phyloP scores from a whole-genome alignment of 2,797 vertebrate species.

The Melanotaenia parkinsoni region DNA sequence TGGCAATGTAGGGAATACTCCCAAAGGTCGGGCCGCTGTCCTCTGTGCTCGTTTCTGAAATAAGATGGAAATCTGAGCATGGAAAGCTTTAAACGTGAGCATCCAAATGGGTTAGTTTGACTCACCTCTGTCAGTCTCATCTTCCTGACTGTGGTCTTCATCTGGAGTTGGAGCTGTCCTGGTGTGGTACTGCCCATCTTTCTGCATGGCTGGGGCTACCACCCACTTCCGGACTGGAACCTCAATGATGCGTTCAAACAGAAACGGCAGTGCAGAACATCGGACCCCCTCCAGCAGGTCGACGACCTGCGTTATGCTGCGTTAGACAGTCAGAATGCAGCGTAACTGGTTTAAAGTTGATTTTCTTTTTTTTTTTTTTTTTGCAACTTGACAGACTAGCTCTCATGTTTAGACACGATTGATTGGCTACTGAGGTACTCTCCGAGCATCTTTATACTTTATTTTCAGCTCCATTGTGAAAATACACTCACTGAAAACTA shows the following conservation, averaged over 20 bases:
- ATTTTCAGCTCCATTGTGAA: no score
- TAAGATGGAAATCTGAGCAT: background rate
- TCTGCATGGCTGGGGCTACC: constrained; percentile 84
- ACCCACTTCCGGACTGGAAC: constrained; percentile 88
- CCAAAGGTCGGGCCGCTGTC: constrained; percentile 58
- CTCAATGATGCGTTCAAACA: constrained; percentile 89
- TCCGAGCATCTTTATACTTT: no score
- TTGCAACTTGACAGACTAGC: no score
- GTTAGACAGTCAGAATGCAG: background rate
- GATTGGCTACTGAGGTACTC: no score
- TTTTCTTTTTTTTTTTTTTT: background rate
- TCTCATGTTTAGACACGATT: no score
- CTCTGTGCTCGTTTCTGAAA: constrained; percentile 45
- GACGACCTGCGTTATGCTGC: constrained; percentile 91
- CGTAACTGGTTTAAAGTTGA: no score
- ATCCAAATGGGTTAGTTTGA: background rate
- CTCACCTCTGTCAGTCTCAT: constrained; percentile 66
- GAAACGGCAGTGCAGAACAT: constrained; percentile 79
- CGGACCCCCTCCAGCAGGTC: constrained; percentile 89
- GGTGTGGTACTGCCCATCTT: constrained; percentile 77
- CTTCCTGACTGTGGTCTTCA: constrained; percentile 39
- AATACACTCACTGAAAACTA: no score
- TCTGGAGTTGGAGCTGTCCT: constrained; percentile 60
- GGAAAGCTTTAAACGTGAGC: background rate
- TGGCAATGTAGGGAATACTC: constrained; percentile 86